Evolutionary conservation across 1,140 invertebrate species (phyloP), one percentile per base, ranked within the genome.

Genomic region (Caenorhabditis latens): DNA sequence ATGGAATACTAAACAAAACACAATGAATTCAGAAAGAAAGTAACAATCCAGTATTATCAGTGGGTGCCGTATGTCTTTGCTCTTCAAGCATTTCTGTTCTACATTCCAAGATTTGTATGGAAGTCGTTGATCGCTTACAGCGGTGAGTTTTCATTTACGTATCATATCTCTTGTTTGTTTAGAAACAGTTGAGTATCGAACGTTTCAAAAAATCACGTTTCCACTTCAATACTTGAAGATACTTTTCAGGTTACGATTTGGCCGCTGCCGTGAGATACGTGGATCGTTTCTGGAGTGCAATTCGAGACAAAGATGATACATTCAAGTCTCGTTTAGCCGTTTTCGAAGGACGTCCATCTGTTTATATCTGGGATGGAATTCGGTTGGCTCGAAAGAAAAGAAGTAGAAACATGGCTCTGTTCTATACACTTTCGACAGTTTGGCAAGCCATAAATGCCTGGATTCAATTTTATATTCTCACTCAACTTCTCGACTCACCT

Each of bases 31-130:
- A 57, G 92, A 32, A 87, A 82, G 42, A 86, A 90, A 79, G 65
- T 84, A 16, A 84, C 86, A n/a, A 90, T 92, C 57, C 88, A 89
- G 32, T 92, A 92, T 57, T 92, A 92, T 84, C 91, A 92, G 89
- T 92, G 91, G 92, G 89, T 92, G 53, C 91, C 91, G 6, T 92
- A 92, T 84, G 87, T 92, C 67, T 85, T 92, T 50, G 91, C 91
- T 14, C 53, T 90, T 16, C 92, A 92, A 83, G 91, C 91, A 16
- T 84, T 92, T 13, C 88, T 91, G 13, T 92, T 91, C 61, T 92
- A 91, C 67, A 86, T 92, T 65, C 91, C 91, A 46, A 71, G 92
- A 55, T 92, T 92, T 86, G 53, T 92, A 40, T 92, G 91, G 91
- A 91, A 89, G 40, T 53, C 84, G 42, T 79, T 92, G 46, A 71